Conservation (phyloP, 1,140 invertebrate genomes). For the Aphidius gifuensis region DNA sequence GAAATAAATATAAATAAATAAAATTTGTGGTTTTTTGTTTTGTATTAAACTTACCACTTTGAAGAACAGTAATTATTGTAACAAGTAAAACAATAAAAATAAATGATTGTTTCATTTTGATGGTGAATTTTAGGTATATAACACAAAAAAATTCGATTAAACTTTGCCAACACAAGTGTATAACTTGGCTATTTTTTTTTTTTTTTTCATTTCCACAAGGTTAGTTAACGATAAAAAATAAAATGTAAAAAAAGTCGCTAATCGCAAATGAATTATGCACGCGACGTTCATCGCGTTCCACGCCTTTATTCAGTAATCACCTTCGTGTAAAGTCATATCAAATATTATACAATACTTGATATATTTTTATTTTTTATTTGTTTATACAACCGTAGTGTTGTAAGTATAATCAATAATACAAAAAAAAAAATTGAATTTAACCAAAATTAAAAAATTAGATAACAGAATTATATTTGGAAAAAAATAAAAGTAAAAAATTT, state of each 20-base stretch:
- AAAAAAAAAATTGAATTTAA: neutral
- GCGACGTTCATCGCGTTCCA: constrained; percentile 11
- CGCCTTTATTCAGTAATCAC: constrained; percentile 6
- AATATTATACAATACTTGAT: neutral
- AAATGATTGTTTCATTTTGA: too few relatives aligned
- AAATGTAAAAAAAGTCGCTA: neutral
- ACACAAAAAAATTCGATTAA: too few relatives aligned
- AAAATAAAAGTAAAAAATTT: too few relatives aligned
- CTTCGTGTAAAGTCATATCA: neutral
- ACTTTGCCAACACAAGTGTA: too few relatives aligned
- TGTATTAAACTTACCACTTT: too few relatives aligned
- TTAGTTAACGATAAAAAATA: constrained; percentile 14
- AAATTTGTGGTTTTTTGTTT: too few relatives aligned
- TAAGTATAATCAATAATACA: neutral
- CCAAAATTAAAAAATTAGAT: neutral
- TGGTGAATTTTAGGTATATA: too few relatives aligned
- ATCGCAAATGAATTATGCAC: constrained; percentile 19
- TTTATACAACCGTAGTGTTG: neutral
- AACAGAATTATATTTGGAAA: neutral
- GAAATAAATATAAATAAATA: too few relatives aligned
- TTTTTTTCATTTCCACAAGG: constrained; percentile 9
- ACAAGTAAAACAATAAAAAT: too few relatives aligned
- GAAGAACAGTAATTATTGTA: too few relatives aligned
- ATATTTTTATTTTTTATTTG: constrained; percentile 8
- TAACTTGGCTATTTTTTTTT: neutral